Base-by-base conservation (phyloP, 1,140 invertebrate genomes). In the Drosophila subpulchrella region DNA sequence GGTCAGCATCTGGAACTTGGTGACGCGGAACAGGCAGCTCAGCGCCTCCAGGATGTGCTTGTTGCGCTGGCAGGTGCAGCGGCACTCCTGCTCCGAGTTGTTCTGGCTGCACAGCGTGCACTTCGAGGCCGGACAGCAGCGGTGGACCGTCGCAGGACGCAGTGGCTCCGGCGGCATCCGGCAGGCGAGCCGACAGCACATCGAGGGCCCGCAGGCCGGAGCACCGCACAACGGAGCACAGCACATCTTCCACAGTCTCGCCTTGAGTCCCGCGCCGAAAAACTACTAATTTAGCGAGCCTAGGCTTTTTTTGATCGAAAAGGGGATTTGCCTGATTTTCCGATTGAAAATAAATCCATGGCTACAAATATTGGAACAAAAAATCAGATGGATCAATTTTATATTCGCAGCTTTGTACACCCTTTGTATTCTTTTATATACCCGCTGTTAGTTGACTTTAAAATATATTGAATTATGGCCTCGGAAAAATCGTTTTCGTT, bases 31-130 rank as follows among this genome's bases (percentile, higher is more conserved):
- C 5, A 89, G 62, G 17, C 50, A 74, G 51, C 59, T 59, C 5
- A 88, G 51, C 0, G 85, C 81, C 63, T 88, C 76, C 6, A 89
- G 13, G 15, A 88, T 41, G 46, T 84, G 58, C 6, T 46, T 53
- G 62, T 80, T 88, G n/a, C 74, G 58, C 4, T 48, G 15, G n/a
- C 54, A 75, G 11, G 12, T 30, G 39, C 63, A 51, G 10, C 15
- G 30, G 53, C 84, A 71, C 0, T 38, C n/a, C 6, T 20, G 5
- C 0, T 39, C 13, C 4, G 8, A 1, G 8, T 7, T 7, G 7
- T 12, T 17, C 24, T 39, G 12, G 11, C 17, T 56, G 24, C 12
- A 32, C 32, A 58, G 24, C n/a, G 20, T n/a, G 32, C n/a, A 53
- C 41, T 20, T 12, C 8, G 12, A 3, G 1, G 2, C 11, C 3